These are phyloP conservation scores for Cristatella mucedo DNA, from an alignment of 2,888 invertebrate genomes.

Conservation along the genomic window DNA sequence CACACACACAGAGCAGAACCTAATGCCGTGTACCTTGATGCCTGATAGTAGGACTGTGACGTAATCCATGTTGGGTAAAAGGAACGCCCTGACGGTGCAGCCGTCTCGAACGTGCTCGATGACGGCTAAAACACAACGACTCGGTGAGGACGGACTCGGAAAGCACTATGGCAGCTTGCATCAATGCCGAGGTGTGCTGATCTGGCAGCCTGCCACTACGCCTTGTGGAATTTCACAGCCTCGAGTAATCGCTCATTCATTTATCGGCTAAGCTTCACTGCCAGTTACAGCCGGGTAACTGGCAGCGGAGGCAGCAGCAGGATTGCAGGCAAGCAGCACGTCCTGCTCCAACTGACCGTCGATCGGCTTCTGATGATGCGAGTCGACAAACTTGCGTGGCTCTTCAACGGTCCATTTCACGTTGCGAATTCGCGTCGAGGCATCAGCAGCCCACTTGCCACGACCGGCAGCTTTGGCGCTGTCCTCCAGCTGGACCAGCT, in stretches of 20 bases:
- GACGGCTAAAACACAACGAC: constrained; percentile 48
- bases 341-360: constrained; percentile 40
- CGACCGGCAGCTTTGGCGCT: constrained; percentile 69
- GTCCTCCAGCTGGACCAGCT: constrained; percentile 69
- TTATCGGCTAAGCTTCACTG: too few relatives aligned
- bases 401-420: constrained; percentile 79
- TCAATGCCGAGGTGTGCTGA: background rate
- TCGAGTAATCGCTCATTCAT: too few relatives aligned
- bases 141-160: too few relatives aligned
- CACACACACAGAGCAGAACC: too few relatives aligned
- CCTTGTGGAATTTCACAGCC: too few relatives aligned
- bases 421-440: constrained; percentile 55
- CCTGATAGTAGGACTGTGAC: constrained; percentile 90
- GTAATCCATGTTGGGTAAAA: constrained; percentile 75
- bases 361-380: constrained; percentile 65
- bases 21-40: constrained; percentile 50
- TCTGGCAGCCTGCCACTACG: too few relatives aligned
- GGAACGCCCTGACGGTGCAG: constrained; percentile 75
- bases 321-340: too few relatives aligned
- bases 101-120: constrained; percentile 96
- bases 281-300: too few relatives aligned
- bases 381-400: constrained; percentile 63
- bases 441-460: constrained; percentile 46
- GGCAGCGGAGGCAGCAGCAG: too few relatives aligned
- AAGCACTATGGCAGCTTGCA: too few relatives aligned